Percentiles rank a stretch among this genome's conserved stretches.
phyloP scores from a whole-genome alignment of 2,797 vertebrate species.

The Darevskia mixta region DNA sequence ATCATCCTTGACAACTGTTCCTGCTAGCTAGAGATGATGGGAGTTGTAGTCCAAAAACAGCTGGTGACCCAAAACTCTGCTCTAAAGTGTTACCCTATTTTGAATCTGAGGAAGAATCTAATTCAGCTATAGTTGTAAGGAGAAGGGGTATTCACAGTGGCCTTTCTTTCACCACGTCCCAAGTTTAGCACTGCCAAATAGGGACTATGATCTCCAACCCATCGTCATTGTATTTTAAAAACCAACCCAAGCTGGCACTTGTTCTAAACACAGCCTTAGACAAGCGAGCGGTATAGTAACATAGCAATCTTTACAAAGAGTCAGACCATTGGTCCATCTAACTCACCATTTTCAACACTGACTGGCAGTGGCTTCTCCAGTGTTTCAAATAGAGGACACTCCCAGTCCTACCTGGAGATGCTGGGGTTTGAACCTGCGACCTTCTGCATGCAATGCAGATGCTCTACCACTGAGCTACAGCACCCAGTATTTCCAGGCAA shows the following conservation, averaged over 20 bases:
- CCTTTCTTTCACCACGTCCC: neutral
- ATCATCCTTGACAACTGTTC: too few species aligned
- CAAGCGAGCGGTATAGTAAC: accelerated
- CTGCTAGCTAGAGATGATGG: too few species aligned
- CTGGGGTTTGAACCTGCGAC: too few species aligned
- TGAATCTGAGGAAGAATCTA: neutral
- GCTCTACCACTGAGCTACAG: too few species aligned
- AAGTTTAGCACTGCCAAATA: neutral
- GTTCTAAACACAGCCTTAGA: neutral
- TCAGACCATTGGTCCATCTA: too few species aligned
- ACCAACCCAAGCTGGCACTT: neutral
- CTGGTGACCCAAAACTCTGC: neutral
- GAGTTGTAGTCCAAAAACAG: too few species aligned
- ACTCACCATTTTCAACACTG: too few species aligned
- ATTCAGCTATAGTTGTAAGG: neutral
- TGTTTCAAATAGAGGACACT: too few species aligned
- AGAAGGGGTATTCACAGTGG: neutral
- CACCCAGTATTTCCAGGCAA: too few species aligned
- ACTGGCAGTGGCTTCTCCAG: too few species aligned
- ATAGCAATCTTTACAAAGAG: neutral
- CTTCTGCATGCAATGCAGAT: too few species aligned
- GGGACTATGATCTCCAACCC: neutral
- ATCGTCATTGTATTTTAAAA: neutral
- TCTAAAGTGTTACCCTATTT: neutral
- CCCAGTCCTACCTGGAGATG: too few species aligned